Evolutionary conservation across 2,113 vertebrate genomes (phyloP).

Genomic region (Stercorarius parasiticus): DNA sequence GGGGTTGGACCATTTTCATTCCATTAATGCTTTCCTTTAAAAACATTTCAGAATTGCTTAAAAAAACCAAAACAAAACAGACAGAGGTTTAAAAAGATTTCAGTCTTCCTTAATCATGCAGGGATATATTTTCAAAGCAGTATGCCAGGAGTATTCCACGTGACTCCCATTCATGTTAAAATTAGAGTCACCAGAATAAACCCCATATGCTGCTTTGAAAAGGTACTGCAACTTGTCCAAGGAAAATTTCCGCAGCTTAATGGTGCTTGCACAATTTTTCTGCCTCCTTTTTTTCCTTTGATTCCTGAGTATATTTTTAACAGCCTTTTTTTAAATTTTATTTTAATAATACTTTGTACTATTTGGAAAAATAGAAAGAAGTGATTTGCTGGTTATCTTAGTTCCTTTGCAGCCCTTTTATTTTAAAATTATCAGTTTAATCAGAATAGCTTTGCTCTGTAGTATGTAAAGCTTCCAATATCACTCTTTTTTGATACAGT

Average conservation of each 20-base stretch:
- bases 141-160: slow-evolving; percentile 51
- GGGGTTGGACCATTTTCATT: background rate
- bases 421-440: background rate
- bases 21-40: slow-evolving; percentile 21
- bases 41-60: slow-evolving; percentile 1
- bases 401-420: background rate
- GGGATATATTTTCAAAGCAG: slow-evolving; percentile 61
- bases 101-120: slow-evolving; percentile 44
- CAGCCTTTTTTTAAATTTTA: background rate
- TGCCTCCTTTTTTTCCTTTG: slow-evolving; percentile 9
- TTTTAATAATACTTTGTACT: background rate
- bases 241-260: slow-evolving; percentile 44
- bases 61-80: background rate
- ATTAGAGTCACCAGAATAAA: slow-evolving; percentile 70
- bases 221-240: slow-evolving; percentile 53
- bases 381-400: background rate
- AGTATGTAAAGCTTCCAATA: background rate
- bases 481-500: background rate
- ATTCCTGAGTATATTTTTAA: slow-evolving; percentile 11
- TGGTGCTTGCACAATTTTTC: slow-evolving; percentile 5
- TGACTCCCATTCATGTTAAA: slow-evolving; percentile 71
- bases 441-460: background rate
- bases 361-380: background rate
- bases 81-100: slow-evolving; percentile 14
- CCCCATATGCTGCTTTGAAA: slow-evolving; percentile 67